Evolutionary conservation across 2,797 vertebrate species (phyloP).

Genomic region (Cyclopterus lumpus): DNA sequence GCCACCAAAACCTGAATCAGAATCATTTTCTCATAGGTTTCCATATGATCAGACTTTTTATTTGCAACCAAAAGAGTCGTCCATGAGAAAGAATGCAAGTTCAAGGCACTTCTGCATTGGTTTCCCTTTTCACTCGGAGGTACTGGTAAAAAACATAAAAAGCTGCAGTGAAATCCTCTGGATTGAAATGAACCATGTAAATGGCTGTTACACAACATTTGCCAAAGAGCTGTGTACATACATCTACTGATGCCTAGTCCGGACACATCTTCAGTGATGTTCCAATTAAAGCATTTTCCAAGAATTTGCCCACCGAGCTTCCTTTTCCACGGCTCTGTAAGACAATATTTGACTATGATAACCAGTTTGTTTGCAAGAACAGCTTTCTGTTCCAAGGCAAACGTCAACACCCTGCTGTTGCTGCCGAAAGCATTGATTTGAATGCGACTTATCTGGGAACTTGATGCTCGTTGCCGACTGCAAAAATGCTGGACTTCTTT

Average conservation of each 20-base stretch:
- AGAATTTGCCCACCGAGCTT: constrained; percentile 13
- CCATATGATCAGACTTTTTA: too few species aligned
- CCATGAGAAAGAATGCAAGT: too few species aligned
- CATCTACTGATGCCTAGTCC: not conserved
- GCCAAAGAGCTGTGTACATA: not conserved
- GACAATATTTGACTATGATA: constrained; percentile 53
- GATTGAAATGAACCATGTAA: constrained; percentile 17
- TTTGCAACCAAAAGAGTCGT: too few species aligned
- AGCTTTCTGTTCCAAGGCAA: constrained; percentile 34
- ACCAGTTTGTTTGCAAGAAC: constrained; percentile 46
- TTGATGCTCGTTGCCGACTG: constrained; percentile 6
- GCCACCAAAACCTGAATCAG: too few species aligned
- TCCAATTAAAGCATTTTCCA: constrained; percentile 13
- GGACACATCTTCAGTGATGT: not conserved
- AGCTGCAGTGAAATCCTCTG: not conserved
- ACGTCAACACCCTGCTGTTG: constrained; percentile 27
- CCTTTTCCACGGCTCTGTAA: constrained; percentile 32
- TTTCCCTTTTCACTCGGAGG: too few species aligned
- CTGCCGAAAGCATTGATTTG: constrained; percentile 25
- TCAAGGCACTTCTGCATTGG: too few species aligned
- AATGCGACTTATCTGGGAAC: constrained; percentile 46
- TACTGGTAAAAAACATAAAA: not conserved
- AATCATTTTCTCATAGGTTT: too few species aligned
- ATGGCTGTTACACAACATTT: not conserved
- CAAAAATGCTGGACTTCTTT: not conserved